Base-by-base conservation (phyloP, 1,140 invertebrate genomes). In the Trichogramma pretiosum region DNA sequence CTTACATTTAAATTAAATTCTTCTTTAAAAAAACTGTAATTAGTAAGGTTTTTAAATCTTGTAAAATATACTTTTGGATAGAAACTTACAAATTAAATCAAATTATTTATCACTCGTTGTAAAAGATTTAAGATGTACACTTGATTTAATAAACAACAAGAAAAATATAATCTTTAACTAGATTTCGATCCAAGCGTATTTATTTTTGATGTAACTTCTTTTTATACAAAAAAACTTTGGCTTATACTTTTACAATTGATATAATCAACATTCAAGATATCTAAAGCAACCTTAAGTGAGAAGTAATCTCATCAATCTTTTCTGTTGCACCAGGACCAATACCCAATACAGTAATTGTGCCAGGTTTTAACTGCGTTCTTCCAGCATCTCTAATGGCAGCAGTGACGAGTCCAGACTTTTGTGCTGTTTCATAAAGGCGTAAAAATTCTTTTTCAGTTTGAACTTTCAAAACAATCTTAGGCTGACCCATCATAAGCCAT, bases 361-460 rank as follows among this genome's bases (percentile, higher is more conserved):
- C 77, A 46, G 66, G 51, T 23, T 73, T 68, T 26, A 91, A 67
- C 63, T 91, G 81, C 23, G 89, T 92, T 58, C 73, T 73, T 2
- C 88, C 89, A 37, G 85, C 85, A 75, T 92, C 89, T 56, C 68
- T 65, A 42, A 91, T 79, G 18, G 85, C 35, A 32, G 72, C 75
- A 16, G 74, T 73, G 30, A 79, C 70, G n/a, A 92, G 57, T 37
- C 80, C 77, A 26, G 68, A 53, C 5, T 69, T 52, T 35, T 65
- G 60, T 1, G 86, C 85, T 53, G 68, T 61, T 18, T 65, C 48
- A 17, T 75, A 67, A 48, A 87, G 56, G 11, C 58, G 47, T 26
- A 68, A 53, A 13, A 84, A 56, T 48, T 73, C 66, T n/a, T 73
- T 54, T 57, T 77, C 72, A 52, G 58, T 76, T 62, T 74, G 57